Conservation (phyloP, 1,140 invertebrate genomes). For the Oryzaephilus surinamensis region DNA sequence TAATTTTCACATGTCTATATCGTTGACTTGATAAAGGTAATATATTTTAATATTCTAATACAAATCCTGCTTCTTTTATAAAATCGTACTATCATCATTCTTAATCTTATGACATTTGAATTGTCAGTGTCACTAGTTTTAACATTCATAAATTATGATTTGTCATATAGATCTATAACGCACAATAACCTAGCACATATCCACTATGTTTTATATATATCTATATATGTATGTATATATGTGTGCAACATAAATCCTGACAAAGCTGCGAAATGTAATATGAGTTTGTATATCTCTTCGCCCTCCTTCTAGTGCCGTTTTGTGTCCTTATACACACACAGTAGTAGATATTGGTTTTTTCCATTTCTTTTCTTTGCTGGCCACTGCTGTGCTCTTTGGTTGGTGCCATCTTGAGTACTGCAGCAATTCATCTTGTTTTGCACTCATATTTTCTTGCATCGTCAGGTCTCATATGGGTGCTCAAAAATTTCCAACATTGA, state of each 20-base stretch:
- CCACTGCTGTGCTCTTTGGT: conserved; percentile 21
- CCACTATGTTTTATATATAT: too few relatives aligned
- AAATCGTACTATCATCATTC: too few relatives aligned
- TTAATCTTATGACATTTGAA: too few relatives aligned
- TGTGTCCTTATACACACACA: too few relatives aligned
- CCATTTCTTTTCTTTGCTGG: conserved; percentile 8
- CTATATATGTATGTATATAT: too few relatives aligned
- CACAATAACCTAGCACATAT: conserved; percentile 23
- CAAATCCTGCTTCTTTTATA: too few relatives aligned
- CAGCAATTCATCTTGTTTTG: conserved; percentile 28
- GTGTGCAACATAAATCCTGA: conserved; percentile 24
- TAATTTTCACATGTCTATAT: too few relatives aligned
- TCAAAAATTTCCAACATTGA: too few relatives aligned
- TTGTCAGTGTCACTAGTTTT: too few relatives aligned
- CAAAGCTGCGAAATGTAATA: conserved; percentile 31
- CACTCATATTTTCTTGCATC: conserved; percentile 23
- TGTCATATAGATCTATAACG: conserved; percentile 24
- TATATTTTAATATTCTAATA: too few relatives aligned
- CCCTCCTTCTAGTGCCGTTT: conserved; percentile 15
- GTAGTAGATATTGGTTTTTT: conserved; percentile 28
- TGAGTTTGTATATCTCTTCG: conserved; percentile 27
- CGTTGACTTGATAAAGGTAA: too few relatives aligned
- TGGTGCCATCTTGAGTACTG: conserved; percentile 27
- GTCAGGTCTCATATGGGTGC: too few relatives aligned
- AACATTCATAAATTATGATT: conserved; percentile 24